phyloP scores from a whole-genome alignment of 2,888 invertebrate species.

The Strigamia transsilvanica region DNA sequence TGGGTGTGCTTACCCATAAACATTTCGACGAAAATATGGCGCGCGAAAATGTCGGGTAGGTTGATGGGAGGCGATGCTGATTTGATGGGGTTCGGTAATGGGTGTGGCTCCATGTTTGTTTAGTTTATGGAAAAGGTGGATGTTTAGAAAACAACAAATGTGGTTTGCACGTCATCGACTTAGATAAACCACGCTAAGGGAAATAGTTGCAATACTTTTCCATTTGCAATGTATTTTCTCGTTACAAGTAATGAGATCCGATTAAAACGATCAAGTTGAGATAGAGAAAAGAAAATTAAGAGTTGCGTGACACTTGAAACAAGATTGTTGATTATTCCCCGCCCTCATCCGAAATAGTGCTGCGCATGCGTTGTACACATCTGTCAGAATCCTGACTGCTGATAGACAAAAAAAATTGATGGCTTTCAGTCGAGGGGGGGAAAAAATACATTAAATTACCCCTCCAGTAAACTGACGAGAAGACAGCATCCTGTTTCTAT shows the following conservation, averaged over 20 bases:
- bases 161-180: conserved; percentile 6
- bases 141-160: conserved; percentile 30
- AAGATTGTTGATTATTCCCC: conserved; percentile 28
- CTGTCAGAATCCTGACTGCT: conserved; percentile 25
- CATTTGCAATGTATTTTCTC: background rate
- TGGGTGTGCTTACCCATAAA: conserved; percentile 13
- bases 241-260: background rate
- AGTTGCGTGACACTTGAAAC: conserved; percentile 30
- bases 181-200: background rate
- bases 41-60: conserved; percentile 33
- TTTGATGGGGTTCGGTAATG: conserved; percentile 24
- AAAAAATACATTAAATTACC: background rate
- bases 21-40: conserved; percentile 24
- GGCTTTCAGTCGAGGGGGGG: background rate
- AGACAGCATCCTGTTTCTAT: conserved; percentile 16
- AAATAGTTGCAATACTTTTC: background rate
- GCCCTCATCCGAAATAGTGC: conserved; percentile 5
- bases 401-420: background rate
- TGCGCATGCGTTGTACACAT: conserved; percentile 31
- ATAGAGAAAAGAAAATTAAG: background rate
- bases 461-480: background rate
- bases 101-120: conserved; percentile 43
- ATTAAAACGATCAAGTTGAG: conserved; percentile 8
- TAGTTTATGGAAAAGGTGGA: conserved; percentile 46
- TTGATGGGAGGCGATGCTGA: conserved; percentile 21